Evolutionary conservation across 1,140 invertebrate species (phyloP).

Genomic region (Lucilia sericata): DNA sequence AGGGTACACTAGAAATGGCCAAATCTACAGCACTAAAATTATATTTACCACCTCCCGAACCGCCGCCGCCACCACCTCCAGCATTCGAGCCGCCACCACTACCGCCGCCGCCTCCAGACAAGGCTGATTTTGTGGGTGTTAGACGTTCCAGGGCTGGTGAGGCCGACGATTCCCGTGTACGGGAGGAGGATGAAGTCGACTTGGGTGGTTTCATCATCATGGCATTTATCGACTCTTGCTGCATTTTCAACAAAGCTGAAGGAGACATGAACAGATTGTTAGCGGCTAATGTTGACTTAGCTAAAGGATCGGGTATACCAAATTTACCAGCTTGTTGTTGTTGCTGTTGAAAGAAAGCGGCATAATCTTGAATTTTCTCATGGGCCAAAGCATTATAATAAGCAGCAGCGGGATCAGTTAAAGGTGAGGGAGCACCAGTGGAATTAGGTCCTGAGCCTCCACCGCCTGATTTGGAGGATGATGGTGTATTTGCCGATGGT

Average conservation of each 20-base stretch:
- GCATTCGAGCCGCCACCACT: slow-evolving; percentile 53
- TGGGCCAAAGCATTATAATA: slow-evolving; percentile 65
- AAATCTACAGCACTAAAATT: slow-evolving; percentile 69
- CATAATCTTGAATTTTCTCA: slow-evolving; percentile 66
- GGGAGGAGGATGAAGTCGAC: slow-evolving; percentile 57
- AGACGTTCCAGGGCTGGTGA: slow-evolving; percentile 66
- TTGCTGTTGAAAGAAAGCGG: slow-evolving; percentile 64
- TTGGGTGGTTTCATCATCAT: slow-evolving; percentile 69
- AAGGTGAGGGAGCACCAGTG: slow-evolving; percentile 51
- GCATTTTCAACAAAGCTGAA: slow-evolving; percentile 69
- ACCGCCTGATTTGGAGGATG: slow-evolving; percentile 46
- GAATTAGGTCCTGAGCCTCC: slow-evolving; percentile 41
- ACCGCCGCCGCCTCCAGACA: slow-evolving; percentile 63
- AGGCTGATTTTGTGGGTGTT: slow-evolving; percentile 61
- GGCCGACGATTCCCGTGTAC: slow-evolving; percentile 62
- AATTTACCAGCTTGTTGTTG: slow-evolving; percentile 62
- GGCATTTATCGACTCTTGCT: slow-evolving; percentile 70
- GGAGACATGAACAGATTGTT: slow-evolving; percentile 77
- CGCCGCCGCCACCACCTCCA: slow-evolving; percentile 60
- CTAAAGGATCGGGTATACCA: slow-evolving; percentile 75
- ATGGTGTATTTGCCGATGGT: slow-evolving; percentile 51
- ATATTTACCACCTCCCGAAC: slow-evolving; percentile 62
- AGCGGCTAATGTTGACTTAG: slow-evolving; percentile 76
- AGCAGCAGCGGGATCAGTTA: slow-evolving; percentile 56
- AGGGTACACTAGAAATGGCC: slow-evolving; percentile 67